Evolutionary conservation across 2,113 vertebrate species (phyloP), one percentile per base, ranked within the genome.

Genomic region (Heliornis fulica): DNA sequence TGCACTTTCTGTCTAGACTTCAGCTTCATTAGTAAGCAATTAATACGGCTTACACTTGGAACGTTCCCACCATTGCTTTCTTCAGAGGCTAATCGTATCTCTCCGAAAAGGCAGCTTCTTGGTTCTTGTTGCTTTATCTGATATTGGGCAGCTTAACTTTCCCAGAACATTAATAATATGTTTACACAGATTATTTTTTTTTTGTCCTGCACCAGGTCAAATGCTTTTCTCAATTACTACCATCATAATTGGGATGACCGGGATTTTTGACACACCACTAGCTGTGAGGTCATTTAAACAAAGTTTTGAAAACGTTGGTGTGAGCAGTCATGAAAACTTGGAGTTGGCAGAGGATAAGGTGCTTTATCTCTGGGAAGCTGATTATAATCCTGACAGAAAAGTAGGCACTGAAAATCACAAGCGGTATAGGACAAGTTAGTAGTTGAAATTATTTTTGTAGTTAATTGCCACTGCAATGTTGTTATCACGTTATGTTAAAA

Each of bases 1-100:
- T 91, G 48, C 45, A 69, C 63, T 50, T 84, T 91, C n/a, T 78
- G 85, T 95, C 92, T 93, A 92, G 90, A 93, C 85, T 93, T 92
- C 68, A 89, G 78, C 54, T 94, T 83, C 74, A 80, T 95, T 90
- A 93, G 26, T 43, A 74, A 10, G 8, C 41, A 76, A 77, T 93
- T 93, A 93, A 87, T 90, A 92, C 86, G 60, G 46, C 43, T 92
- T 92, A 45, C 15, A 5, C 41, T 88, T 89, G 57, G 57, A 89
- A 86, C 66, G 86, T 95, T 89, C 57, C 80, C 65, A 75, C 56
- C 19, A 10, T 36, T 72, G 50, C 64, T 96, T 84, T 83, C 75
- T 85, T 87, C 34, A 50, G 78, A 69, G 45, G 70, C 28, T 91
- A 94, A 90, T 90, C 65, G 19, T 94, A 43, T 76, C 81, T 89